These are phyloP conservation scores for Chamaetylas fuelleborni DNA, from an alignment of 2,113 vertebrate genomes.

Conservation along the genomic window DNA sequence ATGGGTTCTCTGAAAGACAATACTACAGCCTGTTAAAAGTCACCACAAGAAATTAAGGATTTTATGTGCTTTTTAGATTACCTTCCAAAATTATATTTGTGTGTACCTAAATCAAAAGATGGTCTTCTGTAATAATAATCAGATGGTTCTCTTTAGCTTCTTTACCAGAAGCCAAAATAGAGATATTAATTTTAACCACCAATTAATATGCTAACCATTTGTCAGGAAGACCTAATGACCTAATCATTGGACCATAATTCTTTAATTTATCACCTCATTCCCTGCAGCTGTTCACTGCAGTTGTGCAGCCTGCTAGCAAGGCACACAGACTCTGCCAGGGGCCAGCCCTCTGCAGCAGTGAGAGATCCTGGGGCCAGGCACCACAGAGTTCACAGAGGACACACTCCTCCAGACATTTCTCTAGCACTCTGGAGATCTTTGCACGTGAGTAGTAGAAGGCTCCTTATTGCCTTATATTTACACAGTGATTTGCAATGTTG, in stretches of 20 bases:
- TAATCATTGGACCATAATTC: slow-evolving; percentile 48
- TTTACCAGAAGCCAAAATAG: slow-evolving; percentile 41
- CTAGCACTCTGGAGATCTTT: slow-evolving; percentile 23
- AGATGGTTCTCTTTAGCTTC: neutral
- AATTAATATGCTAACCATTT: slow-evolving; percentile 54
- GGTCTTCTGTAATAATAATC: neutral
- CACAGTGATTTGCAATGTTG: neutral
- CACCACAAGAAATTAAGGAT: neutral
- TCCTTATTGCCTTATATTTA: neutral
- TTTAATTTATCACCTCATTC: slow-evolving; percentile 35
- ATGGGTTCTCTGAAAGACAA: neutral
- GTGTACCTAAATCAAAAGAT: neutral
- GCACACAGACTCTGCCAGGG: neutral
- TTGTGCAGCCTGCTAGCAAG: neutral
- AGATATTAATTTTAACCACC: slow-evolving; percentile 57
- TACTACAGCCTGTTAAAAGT: neutral
- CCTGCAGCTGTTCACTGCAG: slow-evolving; percentile 39
- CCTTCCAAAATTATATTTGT: neutral
- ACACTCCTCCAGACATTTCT: neutral
- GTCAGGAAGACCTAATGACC: slow-evolving; percentile 62
- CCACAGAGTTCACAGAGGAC: neutral
- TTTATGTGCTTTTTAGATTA: neutral
- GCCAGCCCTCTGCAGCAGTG: neutral
- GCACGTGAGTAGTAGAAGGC: neutral
- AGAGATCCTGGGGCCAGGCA: neutral